A percentile compares a stretch with the other conserved stretches of the same genome.
phyloP scores from a whole-genome alignment of 2,888 invertebrate genomes.

The Lycophotia porphyrea region DNA sequence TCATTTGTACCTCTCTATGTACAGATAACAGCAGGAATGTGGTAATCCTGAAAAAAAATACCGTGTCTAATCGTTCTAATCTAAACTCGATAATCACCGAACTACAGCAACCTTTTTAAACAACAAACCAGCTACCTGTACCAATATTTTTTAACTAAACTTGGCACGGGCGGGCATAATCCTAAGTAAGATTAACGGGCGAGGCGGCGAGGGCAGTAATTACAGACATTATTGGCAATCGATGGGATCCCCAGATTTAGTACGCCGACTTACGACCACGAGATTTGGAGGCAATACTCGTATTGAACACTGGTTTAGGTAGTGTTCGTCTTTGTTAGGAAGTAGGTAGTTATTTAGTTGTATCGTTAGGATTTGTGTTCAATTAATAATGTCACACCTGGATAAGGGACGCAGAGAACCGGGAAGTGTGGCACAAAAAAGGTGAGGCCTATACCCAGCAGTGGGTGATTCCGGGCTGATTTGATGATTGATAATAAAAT shows the following conservation, averaged over 20 bases:
- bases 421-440: too few relatives aligned
- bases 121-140: constrained; percentile 54
- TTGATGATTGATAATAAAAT: too few relatives aligned
- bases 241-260: constrained; percentile 84
- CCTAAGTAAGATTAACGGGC: constrained; percentile 76
- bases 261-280: constrained; percentile 71
- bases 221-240: constrained; percentile 87
- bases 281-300: constrained; percentile 60
- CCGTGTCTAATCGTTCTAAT: not conserved
- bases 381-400: not conserved
- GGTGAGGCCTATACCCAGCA: too few relatives aligned
- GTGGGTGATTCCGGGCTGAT: too few relatives aligned
- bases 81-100: constrained; percentile 46
- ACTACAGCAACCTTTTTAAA: constrained; percentile 47
- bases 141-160: constrained; percentile 82
- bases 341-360: constrained; percentile 4
- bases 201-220: constrained; percentile 81
- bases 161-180: constrained; percentile 74
- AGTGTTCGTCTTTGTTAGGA: constrained; percentile 35
- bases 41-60: not conserved
- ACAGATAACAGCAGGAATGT: not conserved
- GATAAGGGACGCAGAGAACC: too few relatives aligned
- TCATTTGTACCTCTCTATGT: too few relatives aligned
- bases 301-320: constrained; percentile 19
- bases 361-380: not conserved